Evolutionary conservation across 2,797 vertebrate genomes (phyloP).

Genomic region (Ara ararauna): DNA sequence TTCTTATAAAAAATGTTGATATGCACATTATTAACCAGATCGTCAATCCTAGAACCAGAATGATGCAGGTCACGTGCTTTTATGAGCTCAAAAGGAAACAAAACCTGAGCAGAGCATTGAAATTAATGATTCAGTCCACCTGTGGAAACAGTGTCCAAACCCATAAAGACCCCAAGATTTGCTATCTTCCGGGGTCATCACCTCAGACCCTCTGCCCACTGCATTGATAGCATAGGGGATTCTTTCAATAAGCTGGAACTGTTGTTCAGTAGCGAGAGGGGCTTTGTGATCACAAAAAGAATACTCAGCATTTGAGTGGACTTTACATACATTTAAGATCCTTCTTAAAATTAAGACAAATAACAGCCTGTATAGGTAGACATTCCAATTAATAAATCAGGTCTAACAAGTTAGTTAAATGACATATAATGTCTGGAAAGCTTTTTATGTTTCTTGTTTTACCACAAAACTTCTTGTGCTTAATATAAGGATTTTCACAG

Average conservation of each 20-base stretch:
- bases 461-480: background rate
- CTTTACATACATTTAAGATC: background rate
- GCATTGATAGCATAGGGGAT: fast-evolving
- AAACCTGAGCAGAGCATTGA: background rate
- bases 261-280: background rate
- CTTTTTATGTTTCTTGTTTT: background rate
- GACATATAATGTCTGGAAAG: background rate
- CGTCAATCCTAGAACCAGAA: background rate
- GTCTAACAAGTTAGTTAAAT: background rate
- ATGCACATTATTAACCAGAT: background rate
- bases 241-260: background rate
- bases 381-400: background rate
- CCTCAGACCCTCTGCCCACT: background rate
- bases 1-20: background rate
- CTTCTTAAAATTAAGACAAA: background rate
- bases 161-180: background rate
- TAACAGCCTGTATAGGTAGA: background rate
- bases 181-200: background rate
- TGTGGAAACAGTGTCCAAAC: background rate
- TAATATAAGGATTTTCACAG: background rate
- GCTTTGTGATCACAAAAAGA: background rate
- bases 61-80: background rate
- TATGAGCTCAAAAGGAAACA: background rate
- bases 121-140: background rate
- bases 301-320: background rate